Base-by-base conservation (phyloP, 1,140 invertebrate genomes). In the honey bee (Apis mellifera) region DNA sequence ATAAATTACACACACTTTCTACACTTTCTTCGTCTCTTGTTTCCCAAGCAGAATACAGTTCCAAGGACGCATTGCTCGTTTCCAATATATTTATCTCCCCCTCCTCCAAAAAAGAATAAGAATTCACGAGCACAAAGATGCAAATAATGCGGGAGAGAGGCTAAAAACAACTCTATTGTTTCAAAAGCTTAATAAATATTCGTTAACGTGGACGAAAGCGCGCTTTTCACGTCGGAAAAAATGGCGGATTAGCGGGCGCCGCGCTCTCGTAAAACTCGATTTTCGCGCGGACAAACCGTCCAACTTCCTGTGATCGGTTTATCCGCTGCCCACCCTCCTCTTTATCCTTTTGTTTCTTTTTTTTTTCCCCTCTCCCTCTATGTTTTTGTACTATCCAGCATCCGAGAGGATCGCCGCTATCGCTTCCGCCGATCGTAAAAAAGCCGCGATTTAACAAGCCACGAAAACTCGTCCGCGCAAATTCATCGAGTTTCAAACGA, bases 221-320 rank as follows among this genome's bases (percentile, higher is more conserved):
- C 1, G n/a, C 15, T 54, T 54, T 54, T 70, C 54, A 12, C n/a
- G 7, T 9, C 0, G 15, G 9, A 1, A 71, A 71, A 68, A 70
- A 52, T 70, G n/a, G 15, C 23, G 50, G 69, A 71, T 71, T 71
- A 71, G 50, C 50, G n/a, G 9, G 9, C n/a, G 48, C n/a, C 13
- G 23, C 1, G 48, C 48, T 19, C n/a, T 71, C 69, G 50, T 71
- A 54, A 54, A 71, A 54, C 69, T 71, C 69, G 50, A 71, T 71
- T 71, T 54, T 23, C 15, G 9, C 50, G 48, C 69, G n/a, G 5
- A 32, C 32, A 26, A n/a, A 71, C 23, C 69, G n/a, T 54, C 8
- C 66, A n/a, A n/a, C n/a, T 54, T 54, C 23, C 48, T 17, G 13
- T 54, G 69, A n/a, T 71, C n/a, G 69, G 48, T 26, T 54, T 54